Evolutionary conservation across 2,797 vertebrate genomes (phyloP), one percentile per base, ranked within the genome.

Genomic region (Limosa lapponica): DNA sequence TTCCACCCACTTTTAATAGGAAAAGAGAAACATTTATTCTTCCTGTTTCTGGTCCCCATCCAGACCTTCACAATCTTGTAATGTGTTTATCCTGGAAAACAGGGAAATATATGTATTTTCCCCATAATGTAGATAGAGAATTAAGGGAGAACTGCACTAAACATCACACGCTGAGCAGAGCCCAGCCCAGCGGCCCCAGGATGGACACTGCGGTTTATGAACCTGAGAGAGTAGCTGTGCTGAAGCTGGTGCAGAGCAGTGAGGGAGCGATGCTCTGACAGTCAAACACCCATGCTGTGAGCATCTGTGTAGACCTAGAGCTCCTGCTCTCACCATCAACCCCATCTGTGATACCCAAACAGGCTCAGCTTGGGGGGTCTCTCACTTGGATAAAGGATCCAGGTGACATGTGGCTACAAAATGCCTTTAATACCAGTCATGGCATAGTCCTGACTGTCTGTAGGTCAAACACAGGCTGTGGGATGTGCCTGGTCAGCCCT

Each of bases 71-170:
- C 30, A 72, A 41, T 51, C 9, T 74, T 39, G 30, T 61, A 74
- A 48, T 25, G 18, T 34, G 8, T 69, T 91, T 94, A 34, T 72
- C n/a, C 51, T 79, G 85, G 46, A 75, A 90, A 94, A 80, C 8
- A 69, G 18, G 28, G 66, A 78, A 69, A 74, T 58, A 16, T 4
- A 61, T 34, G 7, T 30, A 13, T 88, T 71, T 89, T 46, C 22
- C 13, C 24, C 5, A 2, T 54, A 14, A 4, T 83, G 46, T 51
- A 77, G 43, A 52, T 25, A 23, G 39, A 82, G 20, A 79, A 79
- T 55, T 72, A 84, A 82, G 18, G 57, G 22, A 82, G 41, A 64
- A 59, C 8, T 0, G 11, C 8, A 44, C 51, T 58, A 52, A 84
- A 43, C 6, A 32, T 14, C 34, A 16, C 24, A 27, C 1, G 2